Conservation (phyloP, 2,113 vertebrate species). For the Chrysochloris asiatica region DNA sequence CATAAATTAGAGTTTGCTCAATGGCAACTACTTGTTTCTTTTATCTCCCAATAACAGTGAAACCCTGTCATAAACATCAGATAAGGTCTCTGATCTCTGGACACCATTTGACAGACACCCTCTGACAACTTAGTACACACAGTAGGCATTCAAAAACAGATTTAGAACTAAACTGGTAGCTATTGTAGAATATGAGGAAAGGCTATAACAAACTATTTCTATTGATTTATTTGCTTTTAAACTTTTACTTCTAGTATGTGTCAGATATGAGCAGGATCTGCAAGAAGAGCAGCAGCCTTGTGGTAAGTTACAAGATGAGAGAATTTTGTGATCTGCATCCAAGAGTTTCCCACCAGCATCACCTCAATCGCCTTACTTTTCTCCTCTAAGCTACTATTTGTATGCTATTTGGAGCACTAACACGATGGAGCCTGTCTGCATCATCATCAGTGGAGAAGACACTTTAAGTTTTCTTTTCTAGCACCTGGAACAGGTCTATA, state of each 20-base stretch:
- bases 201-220: background rate
- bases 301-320: background rate
- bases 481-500: background rate
- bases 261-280: background rate
- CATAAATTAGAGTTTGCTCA: background rate
- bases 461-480: constrained; percentile 30
- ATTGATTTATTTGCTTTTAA: background rate
- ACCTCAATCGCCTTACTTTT: background rate
- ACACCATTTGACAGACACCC: background rate
- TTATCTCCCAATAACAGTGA: background rate
- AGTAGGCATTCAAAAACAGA: background rate
- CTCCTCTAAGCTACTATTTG: background rate
- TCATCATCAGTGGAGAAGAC: background rate
- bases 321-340: background rate
- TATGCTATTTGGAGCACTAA: background rate
- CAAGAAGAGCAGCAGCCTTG: background rate
- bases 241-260: background rate
- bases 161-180: background rate
- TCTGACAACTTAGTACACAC: background rate
- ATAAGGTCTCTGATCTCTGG: background rate
- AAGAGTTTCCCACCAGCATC: background rate
- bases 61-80: background rate
- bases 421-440: background rate
- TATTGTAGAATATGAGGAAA: background rate
- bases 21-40: background rate